Conservation (phyloP, 1,140 invertebrate genomes). For the Leptinotarsa undecemlineata region DNA sequence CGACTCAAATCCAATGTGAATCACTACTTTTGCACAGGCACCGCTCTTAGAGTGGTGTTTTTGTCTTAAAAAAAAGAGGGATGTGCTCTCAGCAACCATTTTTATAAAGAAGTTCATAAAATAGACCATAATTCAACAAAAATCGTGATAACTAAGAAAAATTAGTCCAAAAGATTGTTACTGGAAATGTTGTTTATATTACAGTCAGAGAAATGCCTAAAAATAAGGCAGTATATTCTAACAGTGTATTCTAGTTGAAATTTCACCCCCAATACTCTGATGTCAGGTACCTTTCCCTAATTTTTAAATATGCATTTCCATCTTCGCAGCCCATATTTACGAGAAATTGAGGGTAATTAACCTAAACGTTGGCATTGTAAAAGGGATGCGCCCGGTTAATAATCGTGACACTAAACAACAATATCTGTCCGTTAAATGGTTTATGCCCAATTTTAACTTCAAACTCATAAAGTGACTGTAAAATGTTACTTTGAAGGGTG, state of each 20-base stretch:
- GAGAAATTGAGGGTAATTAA: conserved; percentile 29
- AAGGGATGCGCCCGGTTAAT: conserved; percentile 25
- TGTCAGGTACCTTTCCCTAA: neutral
- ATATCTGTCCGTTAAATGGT: conserved; percentile 34
- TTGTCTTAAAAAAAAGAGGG: too few relatives aligned
- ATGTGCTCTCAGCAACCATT: too few relatives aligned
- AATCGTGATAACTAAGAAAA: too few relatives aligned
- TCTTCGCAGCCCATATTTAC: conserved; percentile 17
- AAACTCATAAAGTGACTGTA: conserved; percentile 39
- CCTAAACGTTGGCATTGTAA: conserved; percentile 17
- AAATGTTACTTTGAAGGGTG: conserved; percentile 39
- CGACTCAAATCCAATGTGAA: too few relatives aligned
- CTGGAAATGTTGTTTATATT: too few relatives aligned
- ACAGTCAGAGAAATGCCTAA: too few relatives aligned
- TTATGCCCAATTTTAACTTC: conserved; percentile 27
- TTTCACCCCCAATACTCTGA: neutral
- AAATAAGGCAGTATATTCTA: too few relatives aligned
- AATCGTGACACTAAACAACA: conserved; percentile 37
- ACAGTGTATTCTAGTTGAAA: neutral
- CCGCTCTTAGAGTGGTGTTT: too few relatives aligned
- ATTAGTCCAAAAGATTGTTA: too few relatives aligned
- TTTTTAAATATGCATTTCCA: neutral
- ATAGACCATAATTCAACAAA: too few relatives aligned
- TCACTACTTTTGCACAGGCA: too few relatives aligned
- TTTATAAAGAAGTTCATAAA: too few relatives aligned